Percentiles rank a stretch among this genome's conserved stretches.
These are phyloP conservation scores for Hippocampus kuda DNA, from an alignment of 2,797 vertebrate genomes.

Conservation along the genomic window DNA sequence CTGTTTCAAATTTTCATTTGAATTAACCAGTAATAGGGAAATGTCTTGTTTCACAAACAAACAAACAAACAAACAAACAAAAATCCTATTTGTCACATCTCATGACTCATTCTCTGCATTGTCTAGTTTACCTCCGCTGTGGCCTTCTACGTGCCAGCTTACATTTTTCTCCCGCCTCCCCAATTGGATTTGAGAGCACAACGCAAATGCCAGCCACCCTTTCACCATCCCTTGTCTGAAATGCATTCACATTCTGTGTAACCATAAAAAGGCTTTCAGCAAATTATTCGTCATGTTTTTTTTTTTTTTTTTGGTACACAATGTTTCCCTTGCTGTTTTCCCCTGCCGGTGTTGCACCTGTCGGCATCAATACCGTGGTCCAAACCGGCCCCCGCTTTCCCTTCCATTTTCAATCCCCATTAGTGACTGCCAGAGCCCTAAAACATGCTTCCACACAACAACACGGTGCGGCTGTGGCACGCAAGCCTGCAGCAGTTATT, in stretches of 20 bases:
- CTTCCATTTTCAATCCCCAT: constrained; percentile 20
- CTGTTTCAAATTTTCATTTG: no score
- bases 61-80: neutral
- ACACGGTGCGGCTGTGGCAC: constrained; percentile 36
- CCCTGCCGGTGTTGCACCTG: constrained; percentile 19
- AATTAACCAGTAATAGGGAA: no score
- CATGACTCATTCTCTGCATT: constrained; percentile 1
- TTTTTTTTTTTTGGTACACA: neutral
- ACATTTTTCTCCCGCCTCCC: neutral
- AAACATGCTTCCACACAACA: constrained; percentile 25
- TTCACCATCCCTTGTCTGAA: neutral
- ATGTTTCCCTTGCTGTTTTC: neutral
- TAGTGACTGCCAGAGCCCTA: constrained; percentile 19
- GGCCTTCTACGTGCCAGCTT: neutral
- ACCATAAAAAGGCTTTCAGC: neutral
- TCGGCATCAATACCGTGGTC: constrained; percentile 12
- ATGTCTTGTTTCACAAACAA: no score
- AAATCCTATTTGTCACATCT: neutral
- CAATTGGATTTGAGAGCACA: neutral
- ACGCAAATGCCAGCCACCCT: neutral
- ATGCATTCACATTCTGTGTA: neutral
- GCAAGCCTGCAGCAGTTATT: constrained; percentile 49
- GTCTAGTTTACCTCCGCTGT: neutral
- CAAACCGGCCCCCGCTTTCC: constrained; percentile 5
- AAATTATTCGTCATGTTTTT: neutral